Evolutionary conservation across 2,797 vertebrate species (phyloP).

Genomic region (Sebastes miniatus): DNA sequence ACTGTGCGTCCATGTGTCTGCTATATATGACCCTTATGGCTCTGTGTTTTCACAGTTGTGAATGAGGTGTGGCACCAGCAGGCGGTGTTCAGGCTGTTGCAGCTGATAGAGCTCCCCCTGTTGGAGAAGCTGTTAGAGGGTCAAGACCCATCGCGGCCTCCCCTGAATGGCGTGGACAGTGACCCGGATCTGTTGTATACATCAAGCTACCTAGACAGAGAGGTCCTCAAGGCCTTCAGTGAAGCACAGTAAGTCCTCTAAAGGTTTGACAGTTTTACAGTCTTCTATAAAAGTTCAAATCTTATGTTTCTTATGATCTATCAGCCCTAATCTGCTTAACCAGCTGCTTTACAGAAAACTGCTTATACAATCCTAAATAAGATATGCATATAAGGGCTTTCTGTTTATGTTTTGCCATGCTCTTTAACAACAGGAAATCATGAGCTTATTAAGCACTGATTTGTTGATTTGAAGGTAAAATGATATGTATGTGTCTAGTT

Average conservation of each 20-base stretch:
- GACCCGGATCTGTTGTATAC: slow-evolving; percentile 83
- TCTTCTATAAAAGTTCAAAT: not conserved
- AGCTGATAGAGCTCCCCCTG: slow-evolving; percentile 94
- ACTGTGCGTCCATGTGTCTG: not conserved
- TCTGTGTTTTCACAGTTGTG: slow-evolving; percentile 82
- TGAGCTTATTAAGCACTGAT: too few species aligned
- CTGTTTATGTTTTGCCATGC: not conserved
- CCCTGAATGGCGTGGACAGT: slow-evolving; percentile 79
- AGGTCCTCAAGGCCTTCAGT: slow-evolving; percentile 96
- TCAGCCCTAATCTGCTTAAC: not conserved
- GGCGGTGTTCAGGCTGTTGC: slow-evolving; percentile 90
- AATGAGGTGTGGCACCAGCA: slow-evolving; percentile 95
- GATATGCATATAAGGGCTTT: not conserved
- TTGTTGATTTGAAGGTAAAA: not conserved
- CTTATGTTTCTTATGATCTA: not conserved
- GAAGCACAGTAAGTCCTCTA: slow-evolving; percentile 90
- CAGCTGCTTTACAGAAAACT: not conserved
- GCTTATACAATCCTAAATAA: not conserved
- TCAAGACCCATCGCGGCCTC: slow-evolving; percentile 65
- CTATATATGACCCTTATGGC: not conserved
- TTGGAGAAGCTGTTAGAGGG: slow-evolving; percentile 89
- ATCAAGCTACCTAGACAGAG: slow-evolving; percentile 91
- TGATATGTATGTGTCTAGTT: not conserved
- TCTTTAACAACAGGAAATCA: not conserved
- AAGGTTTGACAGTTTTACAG: not conserved